These are phyloP conservation scores for Acleris sparsana DNA, from an alignment of 2,888 invertebrate species.

Conservation along the genomic window DNA sequence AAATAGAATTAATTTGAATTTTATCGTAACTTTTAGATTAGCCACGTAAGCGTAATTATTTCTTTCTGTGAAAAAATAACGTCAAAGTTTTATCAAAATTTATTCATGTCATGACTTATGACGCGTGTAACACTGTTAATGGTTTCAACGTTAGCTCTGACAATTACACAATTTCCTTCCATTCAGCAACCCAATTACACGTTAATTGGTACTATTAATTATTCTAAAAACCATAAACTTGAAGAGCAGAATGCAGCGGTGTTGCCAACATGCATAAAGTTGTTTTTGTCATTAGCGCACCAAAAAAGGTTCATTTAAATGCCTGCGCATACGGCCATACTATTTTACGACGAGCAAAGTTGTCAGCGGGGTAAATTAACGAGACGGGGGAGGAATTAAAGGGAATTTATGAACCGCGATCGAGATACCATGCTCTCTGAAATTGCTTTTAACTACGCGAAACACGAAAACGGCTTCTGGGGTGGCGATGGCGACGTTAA, in stretches of 20 bases:
- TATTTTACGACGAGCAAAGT: constrained; percentile 44
- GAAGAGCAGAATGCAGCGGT: constrained; percentile 11
- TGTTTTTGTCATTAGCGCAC: constrained; percentile 18
- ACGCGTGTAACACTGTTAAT: background rate
- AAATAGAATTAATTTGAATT: background rate
- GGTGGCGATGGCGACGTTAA: constrained; percentile 26
- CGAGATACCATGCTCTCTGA: constrained; percentile 3
- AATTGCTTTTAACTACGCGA: constrained; percentile 3
- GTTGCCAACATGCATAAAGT: constrained; percentile 19
- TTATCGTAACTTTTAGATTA: background rate
- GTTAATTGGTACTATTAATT: constrained; percentile 30
- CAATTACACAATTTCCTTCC: constrained; percentile 26
- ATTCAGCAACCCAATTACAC: constrained; percentile 19
- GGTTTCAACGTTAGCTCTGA: constrained; percentile 2
- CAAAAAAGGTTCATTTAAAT: constrained; percentile 33
- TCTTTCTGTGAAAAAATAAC: background rate
- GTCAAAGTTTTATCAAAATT: no score
- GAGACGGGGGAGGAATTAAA: constrained; percentile 45
- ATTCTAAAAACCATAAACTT: constrained; percentile 19
- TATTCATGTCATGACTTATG: background rate
- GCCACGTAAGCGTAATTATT: background rate
- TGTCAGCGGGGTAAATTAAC: constrained; percentile 49
- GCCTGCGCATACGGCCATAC: constrained; percentile 37
- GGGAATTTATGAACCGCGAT: constrained; percentile 46
- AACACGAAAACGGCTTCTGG: constrained; percentile 2